phyloP scores from a whole-genome alignment of 2,113 vertebrate species.

The Marmota monax region DNA sequence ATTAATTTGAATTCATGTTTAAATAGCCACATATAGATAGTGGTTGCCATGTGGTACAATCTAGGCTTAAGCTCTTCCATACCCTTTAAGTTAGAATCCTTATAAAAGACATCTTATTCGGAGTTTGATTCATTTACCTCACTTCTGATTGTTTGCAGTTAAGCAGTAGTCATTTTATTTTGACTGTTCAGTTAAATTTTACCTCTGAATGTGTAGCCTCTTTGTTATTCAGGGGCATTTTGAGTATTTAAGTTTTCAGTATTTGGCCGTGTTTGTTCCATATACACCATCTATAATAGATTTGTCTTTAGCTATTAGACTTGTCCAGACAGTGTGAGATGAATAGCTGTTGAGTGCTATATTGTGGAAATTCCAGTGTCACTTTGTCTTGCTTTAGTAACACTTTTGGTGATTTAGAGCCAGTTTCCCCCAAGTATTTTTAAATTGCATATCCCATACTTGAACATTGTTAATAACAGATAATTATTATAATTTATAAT shows the following conservation, averaged over 20 bases:
- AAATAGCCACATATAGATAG: neutral
- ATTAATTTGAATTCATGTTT: neutral
- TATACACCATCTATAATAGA: neutral
- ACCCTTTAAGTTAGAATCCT: neutral
- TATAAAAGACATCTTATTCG: neutral
- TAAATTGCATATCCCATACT: neutral
- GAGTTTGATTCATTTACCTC: neutral
- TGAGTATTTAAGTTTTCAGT: neutral
- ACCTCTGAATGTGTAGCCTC: neutral
- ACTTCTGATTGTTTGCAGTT: neutral
- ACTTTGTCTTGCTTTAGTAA: neutral
- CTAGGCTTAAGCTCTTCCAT: neutral
- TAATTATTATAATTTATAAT: neutral
- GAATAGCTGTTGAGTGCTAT: neutral
- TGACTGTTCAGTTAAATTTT: neutral
- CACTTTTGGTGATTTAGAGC: neutral
- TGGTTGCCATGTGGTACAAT: neutral
- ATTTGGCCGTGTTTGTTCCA: neutral
- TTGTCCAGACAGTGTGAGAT: neutral
- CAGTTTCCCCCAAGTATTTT: neutral
- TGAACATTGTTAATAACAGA: neutral
- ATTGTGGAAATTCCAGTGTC: neutral
- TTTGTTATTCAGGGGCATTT: neutral
- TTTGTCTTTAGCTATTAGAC: neutral
- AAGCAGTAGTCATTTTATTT: neutral